Conservation (phyloP, 2,113 vertebrate genomes). For the Eonycteris spelaea region DNA sequence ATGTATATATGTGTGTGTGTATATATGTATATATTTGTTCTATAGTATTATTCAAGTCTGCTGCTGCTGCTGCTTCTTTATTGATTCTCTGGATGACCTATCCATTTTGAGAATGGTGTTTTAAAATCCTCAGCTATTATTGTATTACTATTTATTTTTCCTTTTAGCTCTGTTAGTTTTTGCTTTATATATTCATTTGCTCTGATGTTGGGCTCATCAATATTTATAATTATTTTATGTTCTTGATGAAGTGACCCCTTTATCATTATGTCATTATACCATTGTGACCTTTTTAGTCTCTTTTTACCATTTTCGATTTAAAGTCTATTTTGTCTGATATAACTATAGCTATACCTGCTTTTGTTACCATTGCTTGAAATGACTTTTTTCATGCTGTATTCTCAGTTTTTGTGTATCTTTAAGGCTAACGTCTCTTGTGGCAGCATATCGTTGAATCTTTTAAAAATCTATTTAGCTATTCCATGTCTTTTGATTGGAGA, state of each 20-base stretch:
- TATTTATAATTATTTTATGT: not conserved
- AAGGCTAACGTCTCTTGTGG: not conserved
- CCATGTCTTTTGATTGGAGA: not conserved
- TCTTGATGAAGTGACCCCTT: not conserved
- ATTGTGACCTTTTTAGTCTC: not conserved
- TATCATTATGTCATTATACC: not conserved
- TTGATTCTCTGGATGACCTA: not conserved
- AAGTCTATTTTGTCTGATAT: not conserved
- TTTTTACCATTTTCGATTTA: not conserved
- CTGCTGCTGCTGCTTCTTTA: not conserved
- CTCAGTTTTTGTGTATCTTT: not conserved
- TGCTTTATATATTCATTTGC: not conserved
- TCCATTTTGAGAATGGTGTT: not conserved
- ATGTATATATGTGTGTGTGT: too few relatives aligned
- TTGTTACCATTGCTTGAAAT: not conserved
- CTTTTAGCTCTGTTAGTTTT: not conserved
- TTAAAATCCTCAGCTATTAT: not conserved
- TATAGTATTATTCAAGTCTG: not conserved
- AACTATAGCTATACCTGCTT: not conserved
- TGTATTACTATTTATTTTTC: not conserved
- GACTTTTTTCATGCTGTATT: not conserved
- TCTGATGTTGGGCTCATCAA: not conserved
- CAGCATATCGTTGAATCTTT: not conserved
- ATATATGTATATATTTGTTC: not conserved
- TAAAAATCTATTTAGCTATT: not conserved